Percentiles rank a stretch among this genome's conserved stretches.
phyloP scores from a whole-genome alignment of 2,888 invertebrate genomes.

The Maniola hyperantus region DNA sequence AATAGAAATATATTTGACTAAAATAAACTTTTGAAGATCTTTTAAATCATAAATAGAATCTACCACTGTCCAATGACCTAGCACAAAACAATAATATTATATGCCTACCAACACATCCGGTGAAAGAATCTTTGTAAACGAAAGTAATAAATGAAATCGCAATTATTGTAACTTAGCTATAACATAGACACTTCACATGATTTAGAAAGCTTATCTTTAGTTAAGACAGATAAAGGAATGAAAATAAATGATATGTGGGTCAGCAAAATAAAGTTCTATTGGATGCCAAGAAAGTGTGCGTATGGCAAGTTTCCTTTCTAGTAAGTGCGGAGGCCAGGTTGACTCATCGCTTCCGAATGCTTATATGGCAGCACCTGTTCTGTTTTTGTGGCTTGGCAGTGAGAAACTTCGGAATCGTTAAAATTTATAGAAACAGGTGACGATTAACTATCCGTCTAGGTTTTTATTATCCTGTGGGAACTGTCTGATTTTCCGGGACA shows the following conservation, averaged over 20 bases:
- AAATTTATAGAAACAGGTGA: not conserved
- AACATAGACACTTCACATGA: not conserved
- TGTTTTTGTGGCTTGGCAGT: constrained; percentile 5
- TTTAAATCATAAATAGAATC: no score
- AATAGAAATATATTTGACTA: no score
- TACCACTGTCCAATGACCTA: no score
- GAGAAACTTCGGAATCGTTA: constrained; percentile 3
- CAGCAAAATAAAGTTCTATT: constrained; percentile 19
- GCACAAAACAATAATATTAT: no score
- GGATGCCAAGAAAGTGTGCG: constrained; percentile 21
- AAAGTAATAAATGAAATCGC: not conserved
- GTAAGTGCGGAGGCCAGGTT: constrained; percentile 20
- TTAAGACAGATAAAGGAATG: not conserved
- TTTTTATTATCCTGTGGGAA: no score
- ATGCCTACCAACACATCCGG: no score
- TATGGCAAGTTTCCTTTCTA: constrained; percentile 24
- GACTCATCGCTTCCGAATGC: constrained; percentile 15
- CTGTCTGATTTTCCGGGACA: no score
- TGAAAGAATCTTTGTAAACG: not conserved
- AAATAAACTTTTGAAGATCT: no score
- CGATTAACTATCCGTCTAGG: no score
- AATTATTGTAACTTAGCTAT: not conserved
- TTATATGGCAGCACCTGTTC: constrained; percentile 21
- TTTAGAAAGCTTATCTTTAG: not conserved
- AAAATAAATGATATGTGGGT: constrained; percentile 7